Evolutionary conservation across 2,113 vertebrate species (phyloP).

Genomic region (Platycercus adscitus): DNA sequence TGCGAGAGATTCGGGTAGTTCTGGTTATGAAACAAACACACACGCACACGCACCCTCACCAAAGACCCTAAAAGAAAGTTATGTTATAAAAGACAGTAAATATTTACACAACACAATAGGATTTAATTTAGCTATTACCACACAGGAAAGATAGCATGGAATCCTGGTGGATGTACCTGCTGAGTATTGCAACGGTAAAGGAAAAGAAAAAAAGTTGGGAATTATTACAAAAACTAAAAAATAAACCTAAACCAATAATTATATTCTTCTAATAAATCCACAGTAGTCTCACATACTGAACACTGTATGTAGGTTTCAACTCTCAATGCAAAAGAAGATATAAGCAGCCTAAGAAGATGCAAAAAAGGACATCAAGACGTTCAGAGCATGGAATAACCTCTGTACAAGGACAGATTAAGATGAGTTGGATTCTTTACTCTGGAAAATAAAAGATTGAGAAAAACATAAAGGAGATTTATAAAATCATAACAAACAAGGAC

Average conservation of each 20-base stretch:
- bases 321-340: neutral
- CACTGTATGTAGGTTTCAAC: neutral
- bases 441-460: neutral
- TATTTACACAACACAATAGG: neutral
- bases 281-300: neutral
- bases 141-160: neutral
- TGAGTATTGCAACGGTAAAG: neutral
- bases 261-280: neutral
- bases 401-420: neutral
- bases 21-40: neutral
- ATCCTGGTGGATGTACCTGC: neutral
- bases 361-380: neutral
- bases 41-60: accelerated
- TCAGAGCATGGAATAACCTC: neutral
- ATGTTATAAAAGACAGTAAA: neutral
- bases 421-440: neutral
- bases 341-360: neutral
- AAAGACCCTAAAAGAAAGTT: neutral
- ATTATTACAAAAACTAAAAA: neutral
- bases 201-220: neutral
- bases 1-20: neutral
- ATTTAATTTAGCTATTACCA: neutral
- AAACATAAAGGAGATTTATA: neutral
- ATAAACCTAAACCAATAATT: neutral
- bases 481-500: conserved; percentile 26